Percentiles rank a stretch among this genome's conserved stretches.
Conservation (phyloP, 1,140 invertebrate species). For the Sycophaga agraensis region DNA sequence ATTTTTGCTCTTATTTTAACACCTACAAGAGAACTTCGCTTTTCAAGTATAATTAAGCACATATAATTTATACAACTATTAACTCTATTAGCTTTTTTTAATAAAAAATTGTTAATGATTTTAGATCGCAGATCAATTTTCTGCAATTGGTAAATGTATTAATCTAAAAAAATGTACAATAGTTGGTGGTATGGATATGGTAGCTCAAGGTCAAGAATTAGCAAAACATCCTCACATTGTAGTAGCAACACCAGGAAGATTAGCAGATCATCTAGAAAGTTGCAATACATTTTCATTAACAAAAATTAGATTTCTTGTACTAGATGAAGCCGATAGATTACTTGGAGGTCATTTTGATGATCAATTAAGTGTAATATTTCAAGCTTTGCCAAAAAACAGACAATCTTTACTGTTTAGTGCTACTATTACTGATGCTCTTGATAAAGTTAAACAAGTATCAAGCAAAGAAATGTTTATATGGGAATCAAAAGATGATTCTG, state of each 20-base stretch:
- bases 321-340: slow-evolving; percentile 91
- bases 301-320: slow-evolving; percentile 80
- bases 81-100: not conserved
- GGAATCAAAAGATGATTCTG: slow-evolving; percentile 65
- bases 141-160: slow-evolving; percentile 82
- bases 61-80: not conserved
- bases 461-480: slow-evolving; percentile 65
- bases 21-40: slow-evolving; percentile 93
- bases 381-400: slow-evolving; percentile 74
- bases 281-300: slow-evolving; percentile 81
- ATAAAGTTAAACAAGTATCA: slow-evolving; percentile 70
- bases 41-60: slow-evolving; percentile 63
- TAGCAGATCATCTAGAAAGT: slow-evolving; percentile 85
- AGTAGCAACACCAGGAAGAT: slow-evolving; percentile 87
- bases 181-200: slow-evolving; percentile 92
- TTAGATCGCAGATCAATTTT: slow-evolving; percentile 91
- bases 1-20: slow-evolving; percentile 95
- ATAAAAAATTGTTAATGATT: slow-evolving; percentile 37
- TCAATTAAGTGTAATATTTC: slow-evolving; percentile 81
- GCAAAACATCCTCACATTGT: slow-evolving; percentile 89
- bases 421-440: slow-evolving; percentile 86
- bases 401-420: slow-evolving; percentile 94
- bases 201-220: slow-evolving; percentile 84
- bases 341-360: slow-evolving; percentile 79
- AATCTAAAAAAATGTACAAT: slow-evolving; percentile 80